Percentiles rank a stretch among this genome's conserved stretches.
Conservation (phyloP, 2,888 invertebrate species). For the Sinelater perroti region DNA sequence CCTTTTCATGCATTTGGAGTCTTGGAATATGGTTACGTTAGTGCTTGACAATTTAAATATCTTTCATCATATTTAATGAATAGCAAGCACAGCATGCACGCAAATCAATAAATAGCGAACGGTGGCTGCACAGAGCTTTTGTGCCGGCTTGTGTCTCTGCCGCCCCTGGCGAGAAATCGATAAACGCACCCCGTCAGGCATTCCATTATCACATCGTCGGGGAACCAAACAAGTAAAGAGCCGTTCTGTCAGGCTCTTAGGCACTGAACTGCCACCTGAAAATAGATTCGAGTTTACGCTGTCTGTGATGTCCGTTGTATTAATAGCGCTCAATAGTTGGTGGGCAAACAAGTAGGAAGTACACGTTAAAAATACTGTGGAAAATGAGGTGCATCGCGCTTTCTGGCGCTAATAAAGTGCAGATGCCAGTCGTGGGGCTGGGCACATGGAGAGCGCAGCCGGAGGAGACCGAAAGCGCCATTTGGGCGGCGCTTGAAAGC, state of each 20-base stretch:
- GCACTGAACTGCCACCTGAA: conserved; percentile 9
- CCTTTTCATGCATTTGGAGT: too few species aligned
- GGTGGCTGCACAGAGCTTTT: too few species aligned
- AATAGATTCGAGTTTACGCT: conserved; percentile 14
- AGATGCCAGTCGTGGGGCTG: conserved; percentile 76
- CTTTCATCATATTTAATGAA: too few species aligned
- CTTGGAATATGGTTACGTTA: too few species aligned
- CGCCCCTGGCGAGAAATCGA: too few species aligned
- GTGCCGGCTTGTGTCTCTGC: too few species aligned
- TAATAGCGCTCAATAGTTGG: conserved; percentile 1
- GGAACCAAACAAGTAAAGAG: conserved; percentile 27
- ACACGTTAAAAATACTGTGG: not conserved
- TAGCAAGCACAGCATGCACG: too few species aligned
- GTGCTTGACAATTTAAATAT: too few species aligned
- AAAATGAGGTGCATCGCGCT: conserved; percentile 62
- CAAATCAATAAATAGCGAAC: too few species aligned
- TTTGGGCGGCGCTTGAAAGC: conserved; percentile 70
- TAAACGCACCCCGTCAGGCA: too few species aligned
- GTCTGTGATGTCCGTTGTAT: not conserved
- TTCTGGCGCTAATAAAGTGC: conserved; percentile 61
- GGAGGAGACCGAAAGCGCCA: conserved; percentile 70
- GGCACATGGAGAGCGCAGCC: conserved; percentile 78
- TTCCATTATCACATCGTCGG: conserved; percentile 20
- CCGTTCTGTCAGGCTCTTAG: conserved; percentile 4
- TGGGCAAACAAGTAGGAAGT: not conserved